Base-by-base conservation (phyloP, 53 echinoderm and acorn worm species). In the Echinometra lucunter region DNA sequence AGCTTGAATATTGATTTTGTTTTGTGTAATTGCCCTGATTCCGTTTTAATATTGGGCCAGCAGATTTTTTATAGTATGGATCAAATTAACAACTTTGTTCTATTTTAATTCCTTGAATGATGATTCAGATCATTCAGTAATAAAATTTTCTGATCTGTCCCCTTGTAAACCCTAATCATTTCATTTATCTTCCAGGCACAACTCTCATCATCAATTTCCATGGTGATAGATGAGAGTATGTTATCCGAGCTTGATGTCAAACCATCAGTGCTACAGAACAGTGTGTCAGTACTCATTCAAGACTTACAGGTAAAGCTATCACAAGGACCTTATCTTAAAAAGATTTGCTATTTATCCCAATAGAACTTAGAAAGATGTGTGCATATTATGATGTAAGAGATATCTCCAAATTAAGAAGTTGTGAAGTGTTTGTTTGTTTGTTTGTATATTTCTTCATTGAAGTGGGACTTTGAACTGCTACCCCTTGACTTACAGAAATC, bases 161-260 rank as follows among this genome's bases (percentile, higher is more conserved):
- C 35, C 72, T 34, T 72, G 35, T 34, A 72, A 34, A 35, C 32
- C 32, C 7, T 30, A 27, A 66, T 66, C 13, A 32, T 72, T 72
- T 63, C 7, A 78, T 35, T 90, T 23, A 17, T 58, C 66, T 74
- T 37, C 32, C 95, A 95, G 95, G 91, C 91, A 25, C 80, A 95
- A 78, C 95, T 95, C 23, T 91, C 91, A 25, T 60, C 91, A 37
- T 56, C 47, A 3, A 45, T 95, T 8, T 58, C 75, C 47, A 80
- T 95, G 80, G 81, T 91, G 37, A 82, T 95, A 38, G 95, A 91
- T 81, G 91, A 80, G 38, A 66, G 55, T 95, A 74, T 45, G 44
- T n/a, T 95, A 28, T 28, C 95, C 2, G 81, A 95, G n/a, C 58
- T 58, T 32, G 78, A 93, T 81, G 58, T 93, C 37, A 81, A 93